Base-by-base conservation (phyloP, 2,113 vertebrate genomes). In the Suricata suricatta region DNA sequence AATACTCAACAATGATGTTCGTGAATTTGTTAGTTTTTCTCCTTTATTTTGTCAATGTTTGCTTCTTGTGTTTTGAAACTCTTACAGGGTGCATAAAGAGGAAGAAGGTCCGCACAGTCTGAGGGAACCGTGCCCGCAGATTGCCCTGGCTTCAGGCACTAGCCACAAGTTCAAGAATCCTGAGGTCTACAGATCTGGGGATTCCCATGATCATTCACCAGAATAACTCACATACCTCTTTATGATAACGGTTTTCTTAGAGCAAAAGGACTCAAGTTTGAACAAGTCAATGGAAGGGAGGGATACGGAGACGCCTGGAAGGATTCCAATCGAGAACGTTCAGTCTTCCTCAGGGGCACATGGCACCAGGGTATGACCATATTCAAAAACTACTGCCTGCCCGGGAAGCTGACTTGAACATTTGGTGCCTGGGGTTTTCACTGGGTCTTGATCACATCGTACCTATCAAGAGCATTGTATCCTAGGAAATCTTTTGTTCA, bases 221-320 rank as follows among this genome's bases (percentile, higher is more conserved):
- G 84, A 92, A 64, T n/a, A 57, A 44, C n/a, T 92, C 63, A 47
- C 9, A 64, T 27, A 72, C 41, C 16, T 44, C 57, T 81, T 54
- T 88, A 92, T 47, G 77, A 72, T 83, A 88, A 41, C 35, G 88
- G 35, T 93, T 88, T 76, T 84, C 57, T 90, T 76, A 10, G 71
- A 50, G 13, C 72, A 47, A 66, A 80, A 23, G 52, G 21, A 38
- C 63, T 79, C 60, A 79, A 69, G 27, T 74, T 84, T 47, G 54
- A 88, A 54, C 29, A 83, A 96, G 16, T 33, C 44, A 31, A 72
- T 88, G 54, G n/a, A 54, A 76, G 68, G 27, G 44, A 74, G 74
- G 9, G 66, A 47, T 60, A 88, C 9, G 47, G 44, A 47, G 5
- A 88, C 88, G 54, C 74, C 35, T 44, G 66, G 14, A 68, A 93